Percentiles rank a stretch among this genome's conserved stretches.
Evolutionary conservation across 2,797 vertebrate species (phyloP).

Genomic region (Phataginus tetradactyla): DNA sequence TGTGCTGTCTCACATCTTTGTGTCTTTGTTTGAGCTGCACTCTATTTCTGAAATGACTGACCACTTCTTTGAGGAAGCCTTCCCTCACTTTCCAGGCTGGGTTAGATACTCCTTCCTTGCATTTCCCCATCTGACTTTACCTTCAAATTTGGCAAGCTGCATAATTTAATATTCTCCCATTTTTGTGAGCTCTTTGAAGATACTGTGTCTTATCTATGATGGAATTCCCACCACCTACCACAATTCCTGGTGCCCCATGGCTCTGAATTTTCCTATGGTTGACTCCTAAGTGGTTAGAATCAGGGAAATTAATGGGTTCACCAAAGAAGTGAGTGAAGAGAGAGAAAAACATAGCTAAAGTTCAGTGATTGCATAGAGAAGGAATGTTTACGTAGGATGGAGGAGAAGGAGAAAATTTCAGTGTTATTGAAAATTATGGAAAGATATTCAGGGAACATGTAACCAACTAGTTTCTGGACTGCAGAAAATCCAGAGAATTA

Average conservation of each 20-base stretch:
- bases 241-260: not conserved
- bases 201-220: not conserved
- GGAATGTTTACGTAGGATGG: not conserved
- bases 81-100: not conserved
- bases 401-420: not conserved
- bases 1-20: not conserved
- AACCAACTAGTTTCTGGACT: not conserved
- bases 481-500: not conserved
- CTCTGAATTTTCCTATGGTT: not conserved
- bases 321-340: not conserved
- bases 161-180: not conserved
- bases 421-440: not conserved
- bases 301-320: not conserved
- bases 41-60: not conserved
- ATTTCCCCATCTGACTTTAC: not conserved
- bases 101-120: not conserved
- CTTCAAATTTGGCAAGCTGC: not conserved
- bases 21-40: accelerated
- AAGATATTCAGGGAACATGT: not conserved
- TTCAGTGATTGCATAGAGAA: not conserved
- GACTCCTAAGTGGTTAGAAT: not conserved
- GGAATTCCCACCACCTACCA: not conserved
- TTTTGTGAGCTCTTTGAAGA: not conserved
- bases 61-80: not conserved
- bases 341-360: not conserved